phyloP scores from a whole-genome alignment of 2,888 invertebrate genomes.

The Tetropium fuscum region DNA sequence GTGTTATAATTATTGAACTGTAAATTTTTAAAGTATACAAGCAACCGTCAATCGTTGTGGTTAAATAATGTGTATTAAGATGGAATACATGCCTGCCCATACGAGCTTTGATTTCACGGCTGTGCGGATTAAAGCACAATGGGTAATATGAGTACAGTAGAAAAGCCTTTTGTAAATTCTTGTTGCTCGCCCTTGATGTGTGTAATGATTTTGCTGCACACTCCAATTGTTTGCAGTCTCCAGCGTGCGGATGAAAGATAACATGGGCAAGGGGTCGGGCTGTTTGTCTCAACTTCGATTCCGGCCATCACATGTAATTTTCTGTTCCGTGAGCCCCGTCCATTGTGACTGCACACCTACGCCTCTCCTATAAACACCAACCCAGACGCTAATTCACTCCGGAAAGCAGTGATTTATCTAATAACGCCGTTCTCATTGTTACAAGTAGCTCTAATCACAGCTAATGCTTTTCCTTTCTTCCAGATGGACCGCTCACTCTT shows the following conservation, averaged over 20 bases:
- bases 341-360: constrained; percentile 52
- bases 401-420: constrained; percentile 61
- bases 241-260: constrained; percentile 42
- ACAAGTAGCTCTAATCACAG: constrained; percentile 55
- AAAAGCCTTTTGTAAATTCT: constrained; percentile 32
- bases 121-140: constrained; percentile 39
- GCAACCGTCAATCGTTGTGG: too few species aligned
- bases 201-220: constrained; percentile 49
- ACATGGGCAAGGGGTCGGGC: constrained; percentile 33
- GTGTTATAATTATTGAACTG: too few species aligned
- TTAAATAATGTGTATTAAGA: too few species aligned
- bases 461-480: constrained; percentile 32
- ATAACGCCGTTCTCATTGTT: constrained; percentile 57
- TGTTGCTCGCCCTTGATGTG: constrained; percentile 40
- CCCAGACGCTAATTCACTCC: constrained; percentile 55
- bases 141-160: constrained; percentile 34
- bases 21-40: too few species aligned
- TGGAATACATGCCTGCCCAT: too few species aligned
- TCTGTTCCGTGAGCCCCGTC: constrained; percentile 48
- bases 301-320: constrained; percentile 52
- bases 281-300: constrained; percentile 44
- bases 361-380: constrained; percentile 49
- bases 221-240: constrained; percentile 48
- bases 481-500: constrained; percentile 18
- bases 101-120: too few species aligned